A percentile compares a stretch with the other conserved stretches of the same genome.
Conservation (phyloP, 2,888 invertebrate species). For the Noctua janthe region DNA sequence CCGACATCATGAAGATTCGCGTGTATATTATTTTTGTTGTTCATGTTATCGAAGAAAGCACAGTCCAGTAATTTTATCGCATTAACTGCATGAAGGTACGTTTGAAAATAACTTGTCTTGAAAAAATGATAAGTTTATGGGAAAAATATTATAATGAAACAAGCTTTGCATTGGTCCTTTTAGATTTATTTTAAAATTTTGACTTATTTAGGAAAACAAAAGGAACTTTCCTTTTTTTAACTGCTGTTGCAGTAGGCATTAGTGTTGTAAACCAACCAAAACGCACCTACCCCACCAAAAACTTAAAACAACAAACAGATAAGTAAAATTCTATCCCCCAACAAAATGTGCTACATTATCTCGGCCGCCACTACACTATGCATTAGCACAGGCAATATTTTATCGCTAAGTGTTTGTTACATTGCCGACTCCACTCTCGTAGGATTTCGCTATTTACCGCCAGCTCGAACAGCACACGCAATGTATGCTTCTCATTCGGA, state of each 20-base stretch:
- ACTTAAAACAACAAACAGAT: constrained; percentile 32
- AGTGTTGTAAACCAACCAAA: background rate
- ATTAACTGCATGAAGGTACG: background rate
- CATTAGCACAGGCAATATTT: constrained; percentile 81
- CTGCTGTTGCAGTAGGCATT: background rate
- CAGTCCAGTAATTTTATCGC: constrained; percentile 8
- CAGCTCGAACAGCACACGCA: constrained; percentile 61
- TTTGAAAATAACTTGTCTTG: background rate
- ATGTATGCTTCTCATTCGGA: constrained; percentile 66
- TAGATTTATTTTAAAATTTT: background rate
- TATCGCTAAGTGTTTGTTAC: constrained; percentile 78
- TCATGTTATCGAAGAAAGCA: constrained; percentile 28
- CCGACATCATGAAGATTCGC: background rate
- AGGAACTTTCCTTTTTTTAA: background rate
- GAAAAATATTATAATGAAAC: background rate
- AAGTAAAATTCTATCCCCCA: constrained; percentile 53
- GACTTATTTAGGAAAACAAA: background rate
- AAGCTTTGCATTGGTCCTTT: background rate
- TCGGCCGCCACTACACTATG: constrained; percentile 71
- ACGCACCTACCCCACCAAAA: background rate
- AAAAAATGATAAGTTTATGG: background rate
- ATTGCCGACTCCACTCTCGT: constrained; percentile 72
- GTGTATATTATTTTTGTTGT: background rate
- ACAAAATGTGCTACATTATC: constrained; percentile 66
- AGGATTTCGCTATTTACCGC: constrained; percentile 70